A percentile compares a stretch with the other conserved stretches of the same genome.
Conservation (phyloP, 2,797 vertebrate genomes). For the Enteromius trimaculatus region DNA sequence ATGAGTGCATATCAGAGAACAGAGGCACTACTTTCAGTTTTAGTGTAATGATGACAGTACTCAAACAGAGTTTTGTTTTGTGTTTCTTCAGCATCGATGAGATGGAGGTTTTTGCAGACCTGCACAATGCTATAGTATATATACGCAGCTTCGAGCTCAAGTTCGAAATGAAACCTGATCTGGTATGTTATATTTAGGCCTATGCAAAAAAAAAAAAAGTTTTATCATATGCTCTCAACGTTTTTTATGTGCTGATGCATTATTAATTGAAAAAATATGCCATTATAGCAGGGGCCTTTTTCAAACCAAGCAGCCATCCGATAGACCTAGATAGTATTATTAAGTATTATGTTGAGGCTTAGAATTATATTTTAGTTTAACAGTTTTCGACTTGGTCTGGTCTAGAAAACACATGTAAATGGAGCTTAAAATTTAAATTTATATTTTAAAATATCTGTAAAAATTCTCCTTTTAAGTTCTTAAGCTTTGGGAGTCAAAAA, state of each 20-base stretch:
- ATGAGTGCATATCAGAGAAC: neutral
- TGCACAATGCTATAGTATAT: conserved; percentile 48
- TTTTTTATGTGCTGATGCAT: neutral
- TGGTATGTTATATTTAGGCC: conserved; percentile 39
- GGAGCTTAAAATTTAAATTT: neutral
- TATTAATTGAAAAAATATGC: neutral
- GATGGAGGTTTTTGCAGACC: conserved; percentile 28
- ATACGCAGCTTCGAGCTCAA: conserved; percentile 46
- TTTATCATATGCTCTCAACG: neutral
- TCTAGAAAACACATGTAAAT: neutral
- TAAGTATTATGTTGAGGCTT: neutral
- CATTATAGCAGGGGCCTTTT: neutral
- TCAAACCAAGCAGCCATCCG: neutral
- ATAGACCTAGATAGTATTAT: neutral
- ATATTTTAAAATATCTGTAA: neutral
- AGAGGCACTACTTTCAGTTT: neutral
- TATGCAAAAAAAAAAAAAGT: neutral
- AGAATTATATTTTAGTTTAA: neutral
- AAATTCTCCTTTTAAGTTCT: neutral
- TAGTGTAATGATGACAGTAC: neutral
- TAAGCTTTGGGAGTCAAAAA: neutral
- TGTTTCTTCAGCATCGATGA: conserved; percentile 47
- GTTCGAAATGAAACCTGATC: conserved; percentile 57
- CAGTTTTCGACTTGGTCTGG: neutral
- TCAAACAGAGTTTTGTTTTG: neutral